phyloP scores from a whole-genome alignment of 2,888 invertebrate species.

The Lumbricus terrestris region DNA sequence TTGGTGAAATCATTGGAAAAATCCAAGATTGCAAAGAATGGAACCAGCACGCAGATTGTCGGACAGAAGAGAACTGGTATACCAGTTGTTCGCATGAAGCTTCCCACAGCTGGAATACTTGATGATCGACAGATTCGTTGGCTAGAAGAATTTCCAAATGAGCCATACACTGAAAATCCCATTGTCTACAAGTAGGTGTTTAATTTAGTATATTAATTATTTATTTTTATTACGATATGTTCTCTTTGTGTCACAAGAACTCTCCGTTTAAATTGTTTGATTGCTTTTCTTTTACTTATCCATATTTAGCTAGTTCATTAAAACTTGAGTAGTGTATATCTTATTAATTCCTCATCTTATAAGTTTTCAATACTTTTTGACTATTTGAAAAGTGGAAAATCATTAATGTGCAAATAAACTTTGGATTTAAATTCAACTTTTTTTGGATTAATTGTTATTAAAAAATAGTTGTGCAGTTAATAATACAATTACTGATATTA shows the following conservation, averaged over 20 bases:
- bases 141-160: constrained; percentile 56
- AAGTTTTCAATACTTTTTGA: too few relatives aligned
- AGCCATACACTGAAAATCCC: constrained; percentile 55
- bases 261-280: too few relatives aligned
- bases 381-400: too few relatives aligned
- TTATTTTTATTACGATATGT: neutral
- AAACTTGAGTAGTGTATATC: too few relatives aligned
- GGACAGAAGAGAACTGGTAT: neutral
- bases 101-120: constrained; percentile 46
- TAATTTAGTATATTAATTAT: neutral
- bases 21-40: neutral
- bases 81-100: neutral
- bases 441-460: constrained; percentile 9
- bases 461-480: too few relatives aligned
- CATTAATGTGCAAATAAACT: too few relatives aligned
- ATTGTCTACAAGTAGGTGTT: constrained; percentile 51
- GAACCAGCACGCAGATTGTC: neutral
- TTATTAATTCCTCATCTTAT: too few relatives aligned
- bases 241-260: neutral
- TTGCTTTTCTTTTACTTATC: too few relatives aligned
- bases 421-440: too few relatives aligned
- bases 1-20: constrained; percentile 42
- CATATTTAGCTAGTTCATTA: too few relatives aligned
- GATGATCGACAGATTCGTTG: constrained; percentile 52
- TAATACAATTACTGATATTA: neutral